Base-by-base conservation (phyloP, 2,797 vertebrate species). In the Peromyscus melanophrys region DNA sequence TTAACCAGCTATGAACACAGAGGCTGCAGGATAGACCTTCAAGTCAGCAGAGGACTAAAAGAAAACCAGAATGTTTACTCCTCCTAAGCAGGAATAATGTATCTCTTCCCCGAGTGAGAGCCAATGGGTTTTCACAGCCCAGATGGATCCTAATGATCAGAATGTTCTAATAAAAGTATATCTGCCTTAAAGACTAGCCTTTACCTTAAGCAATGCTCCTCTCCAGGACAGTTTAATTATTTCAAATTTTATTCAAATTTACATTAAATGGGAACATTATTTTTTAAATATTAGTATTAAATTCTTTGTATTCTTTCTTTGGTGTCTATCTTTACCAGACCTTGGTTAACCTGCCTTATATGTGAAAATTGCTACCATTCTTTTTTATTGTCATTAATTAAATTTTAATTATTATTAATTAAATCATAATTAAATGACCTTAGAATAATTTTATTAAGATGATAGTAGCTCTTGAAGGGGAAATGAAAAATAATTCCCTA, bases 51-150 rank as follows among this genome's bases (percentile, higher is more conserved):
- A 75, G 11, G 17, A 29, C 9, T 4, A 7, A 4, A 40, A 29
- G 37, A 37, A 52, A 57, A 8, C 5, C 67, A 1, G 29, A 21
- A 27, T 71, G 29, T 9, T 4, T 19, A 14, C 6, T 10, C 19
- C 21, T n/a, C 16, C 12, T 37, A 1, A 11, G 4, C 10, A 75
- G 37, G 1, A 37, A 9, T 3, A 4, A 63, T 4, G 29, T 37
- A 4, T 4, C 9, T 2, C 40, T 59, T 21, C 17, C 7, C 5
- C 19, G 4, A 52, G 23, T 19, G 19, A 9, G 4, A 29, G 10
- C 52, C 46, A 61, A 0, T n/a, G 13, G 4, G 7, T 83, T 83
- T 63, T 46, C 31, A 21, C 1, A 57, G 25, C 9, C 31, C 8
- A 14, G 59, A 1, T 6, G 40, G 40, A 61, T 4, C 11, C 65